Conservation (phyloP, 2,797 vertebrate species). For the Mormyrus proboscirostris region DNA sequence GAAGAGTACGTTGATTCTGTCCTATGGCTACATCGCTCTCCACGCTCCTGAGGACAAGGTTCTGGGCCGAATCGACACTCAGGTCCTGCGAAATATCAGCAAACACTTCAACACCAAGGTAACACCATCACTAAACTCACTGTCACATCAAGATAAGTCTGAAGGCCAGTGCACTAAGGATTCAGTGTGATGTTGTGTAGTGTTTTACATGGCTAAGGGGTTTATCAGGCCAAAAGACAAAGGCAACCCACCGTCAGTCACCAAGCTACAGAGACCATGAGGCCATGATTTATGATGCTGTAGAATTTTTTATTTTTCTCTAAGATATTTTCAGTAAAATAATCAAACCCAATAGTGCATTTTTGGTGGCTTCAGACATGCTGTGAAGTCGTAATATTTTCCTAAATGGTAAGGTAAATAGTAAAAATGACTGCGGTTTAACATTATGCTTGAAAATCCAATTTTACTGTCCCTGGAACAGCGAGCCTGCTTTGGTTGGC, state of each 20-base stretch:
- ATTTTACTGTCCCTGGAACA: constrained; percentile 30
- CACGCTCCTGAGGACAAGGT: constrained; percentile 74
- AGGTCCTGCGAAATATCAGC: constrained; percentile 76
- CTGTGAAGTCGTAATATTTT: constrained; percentile 29
- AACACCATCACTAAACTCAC: not conserved
- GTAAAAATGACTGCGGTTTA: constrained; percentile 28
- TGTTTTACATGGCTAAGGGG: not conserved
- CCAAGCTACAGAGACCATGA: not conserved
- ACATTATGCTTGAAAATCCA: constrained; percentile 34
- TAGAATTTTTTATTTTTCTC: not conserved
- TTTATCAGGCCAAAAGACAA: no score
- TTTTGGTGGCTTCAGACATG: constrained; percentile 16
- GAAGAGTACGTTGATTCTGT: constrained; percentile 79
- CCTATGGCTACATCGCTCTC: constrained; percentile 77
- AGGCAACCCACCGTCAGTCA: not conserved
- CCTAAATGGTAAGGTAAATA: constrained; percentile 22
- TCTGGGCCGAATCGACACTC: constrained; percentile 68
- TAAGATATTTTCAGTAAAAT: not conserved
- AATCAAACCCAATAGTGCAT: constrained; percentile 19
- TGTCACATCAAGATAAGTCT: not conserved
- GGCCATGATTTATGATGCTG: not conserved
- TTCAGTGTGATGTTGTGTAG: not conserved
- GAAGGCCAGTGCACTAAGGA: not conserved
- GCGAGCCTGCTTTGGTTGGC: constrained; percentile 33
- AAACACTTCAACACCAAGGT: constrained; percentile 65